Evolutionary conservation across 2,113 vertebrate genomes (phyloP).

Genomic region (Amphiprion ocellaris): DNA sequence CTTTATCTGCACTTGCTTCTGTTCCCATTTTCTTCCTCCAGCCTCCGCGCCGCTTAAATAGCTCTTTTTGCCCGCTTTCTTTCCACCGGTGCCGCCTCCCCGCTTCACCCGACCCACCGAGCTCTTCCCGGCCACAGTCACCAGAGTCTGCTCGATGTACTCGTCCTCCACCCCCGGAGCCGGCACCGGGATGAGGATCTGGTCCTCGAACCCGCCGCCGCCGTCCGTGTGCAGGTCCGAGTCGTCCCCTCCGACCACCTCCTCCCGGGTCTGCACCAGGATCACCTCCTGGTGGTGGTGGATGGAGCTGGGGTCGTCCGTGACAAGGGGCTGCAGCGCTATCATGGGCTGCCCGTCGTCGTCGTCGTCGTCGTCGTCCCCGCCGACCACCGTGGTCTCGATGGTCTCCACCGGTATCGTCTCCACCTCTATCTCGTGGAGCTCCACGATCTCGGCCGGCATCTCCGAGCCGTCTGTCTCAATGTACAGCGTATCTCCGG

Average conservation of each 20-base stretch:
- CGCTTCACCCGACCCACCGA: slow-evolving; percentile 90
- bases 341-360: slow-evolving; percentile 96
- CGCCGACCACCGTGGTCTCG: slow-evolving; percentile 96
- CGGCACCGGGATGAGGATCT: slow-evolving; percentile 97
- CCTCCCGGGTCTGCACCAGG: slow-evolving; percentile 97
- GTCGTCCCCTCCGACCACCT: slow-evolving; percentile 97
- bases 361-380: slow-evolving; percentile 91
- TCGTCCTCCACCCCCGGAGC: slow-evolving; percentile 94
- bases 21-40: slow-evolving; percentile 96
- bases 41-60: slow-evolving; percentile 90
- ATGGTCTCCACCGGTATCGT: slow-evolving; percentile 98
- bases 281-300: slow-evolving; percentile 97
- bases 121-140: slow-evolving; percentile 94
- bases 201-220: slow-evolving; percentile 91
- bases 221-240: slow-evolving; percentile 93
- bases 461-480: slow-evolving; percentile 98
- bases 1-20: slow-evolving; percentile 99
- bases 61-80: slow-evolving; percentile 96
- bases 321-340: slow-evolving; percentile 94
- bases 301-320: slow-evolving; percentile 91
- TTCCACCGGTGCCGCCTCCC: slow-evolving; percentile 89
- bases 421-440: slow-evolving; percentile 98
- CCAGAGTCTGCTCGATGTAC: slow-evolving; percentile 96
- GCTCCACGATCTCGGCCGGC: slow-evolving; percentile 98
- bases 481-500: slow-evolving; percentile 97